These are phyloP conservation scores for Anas capensis DNA, from an alignment of 2,797 vertebrate genomes.

Conservation along the genomic window DNA sequence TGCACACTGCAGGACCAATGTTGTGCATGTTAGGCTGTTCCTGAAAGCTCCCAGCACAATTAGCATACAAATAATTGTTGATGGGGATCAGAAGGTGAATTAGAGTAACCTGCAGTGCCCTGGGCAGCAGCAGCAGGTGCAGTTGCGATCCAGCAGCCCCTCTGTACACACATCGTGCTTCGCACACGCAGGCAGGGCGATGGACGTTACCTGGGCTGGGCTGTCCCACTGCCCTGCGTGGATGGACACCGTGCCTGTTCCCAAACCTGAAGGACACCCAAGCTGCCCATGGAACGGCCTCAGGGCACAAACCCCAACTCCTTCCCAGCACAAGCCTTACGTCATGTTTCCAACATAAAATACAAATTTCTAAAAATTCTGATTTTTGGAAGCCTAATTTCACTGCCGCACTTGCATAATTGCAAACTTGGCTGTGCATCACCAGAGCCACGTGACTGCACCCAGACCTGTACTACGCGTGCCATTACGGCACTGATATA, in stretches of 20 bases:
- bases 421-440: conserved; percentile 36
- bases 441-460: neutral
- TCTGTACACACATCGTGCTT: fast-evolving
- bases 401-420: neutral
- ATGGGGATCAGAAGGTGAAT: fast-evolving
- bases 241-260: fast-evolving
- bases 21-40: fast-evolving
- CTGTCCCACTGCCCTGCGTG: fast-evolving
- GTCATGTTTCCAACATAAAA: neutral
- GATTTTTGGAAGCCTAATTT: neutral
- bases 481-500: neutral
- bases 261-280: fast-evolving
- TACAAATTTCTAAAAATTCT: neutral
- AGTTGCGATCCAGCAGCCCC: fast-evolving
- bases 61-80: fast-evolving
- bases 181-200: fast-evolving
- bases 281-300: neutral
- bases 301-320: neutral
- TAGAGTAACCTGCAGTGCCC: fast-evolving
- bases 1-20: fast-evolving
- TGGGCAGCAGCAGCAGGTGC: fast-evolving
- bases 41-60: fast-evolving
- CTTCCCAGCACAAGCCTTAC: neutral
- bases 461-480: neutral
- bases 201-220: neutral